phyloP scores from a whole-genome alignment of 2,113 vertebrate genomes.

The Apistogramma diplotaenia region DNA sequence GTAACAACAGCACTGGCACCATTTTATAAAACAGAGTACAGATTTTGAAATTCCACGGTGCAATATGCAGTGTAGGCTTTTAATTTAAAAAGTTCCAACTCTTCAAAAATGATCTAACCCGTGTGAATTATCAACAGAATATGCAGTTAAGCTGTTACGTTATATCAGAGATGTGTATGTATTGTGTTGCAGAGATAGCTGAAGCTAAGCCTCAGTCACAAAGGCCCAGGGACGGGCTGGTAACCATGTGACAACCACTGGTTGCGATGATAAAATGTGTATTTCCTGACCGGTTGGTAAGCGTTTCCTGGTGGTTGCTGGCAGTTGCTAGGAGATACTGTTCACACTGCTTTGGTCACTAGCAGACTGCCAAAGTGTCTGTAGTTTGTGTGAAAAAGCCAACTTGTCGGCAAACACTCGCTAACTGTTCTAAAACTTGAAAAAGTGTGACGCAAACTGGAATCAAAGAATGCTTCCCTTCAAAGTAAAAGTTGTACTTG shows the following conservation, averaged over 20 bases:
- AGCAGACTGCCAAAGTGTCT: neutral
- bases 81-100: neutral
- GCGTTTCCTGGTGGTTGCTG: too few species aligned
- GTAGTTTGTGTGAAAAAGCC: neutral
- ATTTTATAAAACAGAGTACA: neutral
- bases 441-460: neutral
- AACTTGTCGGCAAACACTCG: neutral
- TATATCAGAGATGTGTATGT: too few species aligned
- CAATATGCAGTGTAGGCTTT: neutral
- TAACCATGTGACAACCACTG: too few species aligned
- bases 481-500: neutral
- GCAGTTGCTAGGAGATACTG: too few species aligned
- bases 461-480: fast-evolving
- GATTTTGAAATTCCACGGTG: neutral
- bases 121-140: too few species aligned
- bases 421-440: neutral
- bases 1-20: neutral
- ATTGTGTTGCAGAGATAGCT: too few species aligned
- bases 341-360: too few species aligned
- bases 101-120: neutral
- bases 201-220: too few species aligned
- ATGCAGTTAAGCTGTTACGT: too few species aligned
- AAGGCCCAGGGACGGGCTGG: too few species aligned
- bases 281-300: too few species aligned
- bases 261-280: too few species aligned